Conservation (phyloP, 2,888 invertebrate species). For the Gymnoscelis rufifasciata region DNA sequence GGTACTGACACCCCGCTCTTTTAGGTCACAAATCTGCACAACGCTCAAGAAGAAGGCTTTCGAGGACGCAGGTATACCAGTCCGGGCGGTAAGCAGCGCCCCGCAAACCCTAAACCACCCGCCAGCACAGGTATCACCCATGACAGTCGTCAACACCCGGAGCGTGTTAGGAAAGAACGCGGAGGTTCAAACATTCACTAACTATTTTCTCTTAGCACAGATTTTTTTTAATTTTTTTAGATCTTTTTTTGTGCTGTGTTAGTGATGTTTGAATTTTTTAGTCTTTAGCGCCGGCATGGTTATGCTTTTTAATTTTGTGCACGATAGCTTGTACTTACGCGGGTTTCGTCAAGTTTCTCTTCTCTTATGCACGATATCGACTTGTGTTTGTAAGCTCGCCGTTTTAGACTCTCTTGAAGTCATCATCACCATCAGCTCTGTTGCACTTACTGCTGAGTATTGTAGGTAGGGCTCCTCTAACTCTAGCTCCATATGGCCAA, state of each 20-base stretch:
- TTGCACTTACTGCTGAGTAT: no score
- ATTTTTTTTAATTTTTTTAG: constrained; percentile 31
- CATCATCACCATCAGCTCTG: no score
- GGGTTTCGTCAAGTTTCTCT: background rate
- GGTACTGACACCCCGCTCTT: constrained; percentile 39
- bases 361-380: no score
- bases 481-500: no score
- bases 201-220: constrained; percentile 39
- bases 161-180: constrained; percentile 73
- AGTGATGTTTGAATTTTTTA: constrained; percentile 49
- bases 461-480: no score
- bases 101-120: constrained; percentile 13
- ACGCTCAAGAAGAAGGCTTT: constrained; percentile 92
- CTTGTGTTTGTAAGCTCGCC: no score
- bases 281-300: constrained; percentile 25
- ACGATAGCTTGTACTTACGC: background rate
- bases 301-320: background rate
- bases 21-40: constrained; percentile 90
- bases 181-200: constrained; percentile 74
- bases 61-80: constrained; percentile 90
- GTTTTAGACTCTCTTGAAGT: no score
- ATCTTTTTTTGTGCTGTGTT: constrained; percentile 42
- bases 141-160: constrained; percentile 59
- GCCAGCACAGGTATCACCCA: constrained; percentile 51
- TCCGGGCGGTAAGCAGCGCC: constrained; percentile 81